A percentile compares a stretch with the other conserved stretches of the same genome.
phyloP scores from a whole-genome alignment of 1,140 invertebrate genomes.

The Mizuhopecten yessoensis region DNA sequence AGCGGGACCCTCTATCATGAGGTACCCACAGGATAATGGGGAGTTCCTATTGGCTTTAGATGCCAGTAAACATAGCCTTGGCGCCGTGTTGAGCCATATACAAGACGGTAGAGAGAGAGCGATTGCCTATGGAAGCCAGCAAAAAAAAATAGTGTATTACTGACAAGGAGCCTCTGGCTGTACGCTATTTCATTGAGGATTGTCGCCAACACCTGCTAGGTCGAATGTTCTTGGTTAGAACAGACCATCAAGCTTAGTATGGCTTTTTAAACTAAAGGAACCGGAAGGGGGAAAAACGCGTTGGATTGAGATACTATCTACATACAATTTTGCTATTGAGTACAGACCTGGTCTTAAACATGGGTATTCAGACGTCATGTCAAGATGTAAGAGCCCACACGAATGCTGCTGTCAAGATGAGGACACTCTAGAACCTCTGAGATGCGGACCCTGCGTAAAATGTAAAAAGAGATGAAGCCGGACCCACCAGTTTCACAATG shows the following conservation, averaged over 20 bases:
- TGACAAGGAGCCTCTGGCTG: background rate
- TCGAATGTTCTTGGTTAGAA: background rate
- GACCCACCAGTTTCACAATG: background rate
- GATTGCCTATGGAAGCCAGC: background rate
- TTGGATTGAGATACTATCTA: too few species aligned
- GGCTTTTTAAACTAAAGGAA: background rate
- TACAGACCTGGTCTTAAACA: conserved; percentile 70
- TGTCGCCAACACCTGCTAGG: background rate
- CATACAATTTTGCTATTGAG: background rate
- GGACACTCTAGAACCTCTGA: conserved; percentile 44
- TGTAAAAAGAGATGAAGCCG: background rate
- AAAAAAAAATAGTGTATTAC: background rate
- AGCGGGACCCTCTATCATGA: too few species aligned
- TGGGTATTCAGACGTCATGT: conserved; percentile 71
- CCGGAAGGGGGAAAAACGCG: too few species aligned
- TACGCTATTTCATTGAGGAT: background rate
- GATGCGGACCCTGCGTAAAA: conserved; percentile 52
- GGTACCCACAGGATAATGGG: background rate
- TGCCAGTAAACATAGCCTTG: background rate
- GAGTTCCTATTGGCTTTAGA: background rate
- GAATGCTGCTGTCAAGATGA: conserved; percentile 51
- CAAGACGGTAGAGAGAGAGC: background rate
- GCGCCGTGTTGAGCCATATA: too few species aligned
- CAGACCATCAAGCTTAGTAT: background rate
- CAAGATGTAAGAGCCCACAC: conserved; percentile 56